Evolutionary conservation across 1,140 invertebrate genomes (phyloP), one percentile per base, ranked within the genome.

Genomic region (Hyphantria cunea): DNA sequence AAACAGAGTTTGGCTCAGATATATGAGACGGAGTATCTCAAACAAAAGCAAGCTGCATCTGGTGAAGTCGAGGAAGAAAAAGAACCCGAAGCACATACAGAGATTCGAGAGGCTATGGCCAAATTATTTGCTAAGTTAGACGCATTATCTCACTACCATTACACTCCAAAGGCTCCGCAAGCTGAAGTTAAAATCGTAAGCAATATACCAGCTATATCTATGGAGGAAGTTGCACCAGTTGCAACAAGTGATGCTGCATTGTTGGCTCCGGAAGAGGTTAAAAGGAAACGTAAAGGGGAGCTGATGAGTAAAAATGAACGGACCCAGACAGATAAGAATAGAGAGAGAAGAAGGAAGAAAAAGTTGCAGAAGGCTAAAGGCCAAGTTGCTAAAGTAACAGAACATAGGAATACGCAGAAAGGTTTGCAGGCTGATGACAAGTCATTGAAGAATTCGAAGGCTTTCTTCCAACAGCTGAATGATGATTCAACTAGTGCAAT

Each of bases 211-310:
- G 96, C 98, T 3, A 95, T 99, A 51, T 93, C 91, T 31, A 97
- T 99, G 93, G 99, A 99, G 92, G 98, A 99, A 92, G 97, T 98
- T n/a, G 97, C 96, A 3, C 98, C 98, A 32, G 92, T 96, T 1
- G 94, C 95, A 15, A 94, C 95, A 0, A 97, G 94, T 78, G 96
- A 98, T 92, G 96, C 95, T 10, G 93, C 94, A 0, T 86, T 99
- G 13, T 89, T 99, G 42, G 98, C 99, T 14, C 98, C 99, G 3
- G 97, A 99, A 91, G 98, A 99, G 94, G 92, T 99, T 11, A 94
- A 95, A 91, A 94, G 86, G 17, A 97, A 96, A 91, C 83, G 89
- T n/a, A 96, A 94, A 78, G 95, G 95, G 47, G 95, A 96, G 50
- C 56, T 96, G 0, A 94, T 97, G 70, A 96, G 95, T 33, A 94